Evolutionary conservation across 2,113 vertebrate species (phyloP), one percentile per base, ranked within the genome.

Genomic region (Dinomys branickii): DNA sequence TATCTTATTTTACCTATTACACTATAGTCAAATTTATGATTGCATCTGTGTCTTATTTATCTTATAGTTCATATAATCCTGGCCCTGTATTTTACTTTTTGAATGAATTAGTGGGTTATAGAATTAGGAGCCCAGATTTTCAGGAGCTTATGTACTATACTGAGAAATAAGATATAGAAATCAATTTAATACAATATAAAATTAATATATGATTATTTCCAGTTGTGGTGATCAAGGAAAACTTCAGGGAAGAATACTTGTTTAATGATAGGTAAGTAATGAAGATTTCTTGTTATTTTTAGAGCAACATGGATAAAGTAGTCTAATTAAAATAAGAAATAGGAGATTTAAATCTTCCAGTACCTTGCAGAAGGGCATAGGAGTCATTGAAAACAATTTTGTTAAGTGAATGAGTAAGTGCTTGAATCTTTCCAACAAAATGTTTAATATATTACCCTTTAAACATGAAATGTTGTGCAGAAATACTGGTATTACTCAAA

Each of bases 181-280:
- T 44, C n/a, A 95, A 84, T 94, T 30, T 94, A 75, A 59, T 89
- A 63, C 95, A 92, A 88, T 78, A 80, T 1, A 41, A 65, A 59
- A 63, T 14, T 88, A 52, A 41, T 86, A 38, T 3, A n/a, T 91
- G n/a, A 50, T 28, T n/a, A 41, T 96, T 94, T 95, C 26, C 65
- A 65, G 38, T 28, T 91, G n/a, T 30, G 30, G 38, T 84, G 2
- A 73, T 85, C 38, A 69, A 65, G 44, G 44, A 94, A 90, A 41
- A 7, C 14, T 83, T 84, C 30, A 47, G 47, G 28, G 14, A 94
- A 83, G 63, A 95, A 7, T 2, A 67, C 11, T 67, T 81, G 14
- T 50, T 75, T 50, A 92, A 52, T 86, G 8, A 92, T 12, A 90
- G 10, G 26, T 90, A 86, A 92, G 19, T 69, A 80, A 81, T 54